Evolutionary conservation across 2,797 vertebrate genomes (phyloP).

Genomic region (Xyrichtys novacula): DNA sequence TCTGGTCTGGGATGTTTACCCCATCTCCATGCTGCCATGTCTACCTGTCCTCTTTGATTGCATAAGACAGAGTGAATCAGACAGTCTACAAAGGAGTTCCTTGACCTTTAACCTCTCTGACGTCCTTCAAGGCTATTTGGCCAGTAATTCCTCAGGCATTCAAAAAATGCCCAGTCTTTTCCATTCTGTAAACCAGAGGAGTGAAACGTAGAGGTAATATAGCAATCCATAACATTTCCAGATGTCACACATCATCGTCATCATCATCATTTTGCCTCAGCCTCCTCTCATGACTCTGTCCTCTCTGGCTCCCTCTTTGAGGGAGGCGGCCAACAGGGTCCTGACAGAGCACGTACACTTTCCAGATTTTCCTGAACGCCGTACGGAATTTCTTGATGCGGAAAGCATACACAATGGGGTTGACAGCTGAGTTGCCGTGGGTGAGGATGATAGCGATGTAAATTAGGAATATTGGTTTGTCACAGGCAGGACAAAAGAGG

Average conservation of each 20-base stretch:
- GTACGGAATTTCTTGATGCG: slow-evolving; percentile 96
- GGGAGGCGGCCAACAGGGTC: slow-evolving; percentile 71
- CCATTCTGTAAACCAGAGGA: slow-evolving; percentile 29
- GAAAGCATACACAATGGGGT: slow-evolving; percentile 96
- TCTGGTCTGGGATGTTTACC: slow-evolving; percentile 26
- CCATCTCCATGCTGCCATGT: slow-evolving; percentile 24
- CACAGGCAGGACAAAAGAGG: slow-evolving; percentile 88
- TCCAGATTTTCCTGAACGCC: slow-evolving; percentile 95
- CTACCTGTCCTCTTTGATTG: slow-evolving; percentile 20
- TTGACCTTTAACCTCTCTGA: slow-evolving; percentile 12
- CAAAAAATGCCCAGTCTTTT: slow-evolving; percentile 26
- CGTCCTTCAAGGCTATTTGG: slow-evolving; percentile 4
- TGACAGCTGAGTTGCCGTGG: slow-evolving; percentile 97
- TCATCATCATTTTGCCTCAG: slow-evolving; percentile 70
- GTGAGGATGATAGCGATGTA: slow-evolving; percentile 95
- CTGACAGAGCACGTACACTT: slow-evolving; percentile 92
- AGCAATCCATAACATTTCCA: slow-evolving; percentile 31
- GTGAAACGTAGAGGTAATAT: slow-evolving; percentile 42
- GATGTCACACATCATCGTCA: slow-evolving; percentile 76
- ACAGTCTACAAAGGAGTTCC: slow-evolving; percentile 7
- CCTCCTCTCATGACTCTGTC: slow-evolving; percentile 67
- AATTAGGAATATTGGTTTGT: slow-evolving; percentile 82
- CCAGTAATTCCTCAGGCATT: slow-evolving; percentile 25
- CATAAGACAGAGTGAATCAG: slow-evolving; percentile 21
- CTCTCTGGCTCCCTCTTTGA: slow-evolving; percentile 73